phyloP scores from a whole-genome alignment of 2,797 vertebrate genomes.

The Gallinago solitaria region DNA sequence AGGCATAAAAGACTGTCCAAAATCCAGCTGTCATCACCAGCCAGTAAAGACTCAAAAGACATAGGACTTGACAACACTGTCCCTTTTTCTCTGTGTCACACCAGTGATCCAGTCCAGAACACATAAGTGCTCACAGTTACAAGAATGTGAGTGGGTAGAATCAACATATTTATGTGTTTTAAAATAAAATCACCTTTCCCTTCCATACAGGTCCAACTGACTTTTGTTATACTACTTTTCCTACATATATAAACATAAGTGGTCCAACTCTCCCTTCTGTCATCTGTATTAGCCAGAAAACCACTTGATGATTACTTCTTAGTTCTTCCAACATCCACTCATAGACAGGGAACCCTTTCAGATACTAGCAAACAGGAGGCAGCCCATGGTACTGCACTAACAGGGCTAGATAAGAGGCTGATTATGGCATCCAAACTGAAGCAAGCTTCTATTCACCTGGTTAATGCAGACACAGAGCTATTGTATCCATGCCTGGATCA shows the following conservation, averaged over 20 bases:
- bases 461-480: neutral
- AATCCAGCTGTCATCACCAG: neutral
- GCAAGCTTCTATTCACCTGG: neutral
- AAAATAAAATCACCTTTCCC: neutral
- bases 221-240: neutral
- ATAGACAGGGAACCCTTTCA: neutral
- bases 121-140: neutral
- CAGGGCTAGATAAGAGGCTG: neutral
- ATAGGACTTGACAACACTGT: neutral
- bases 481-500: neutral
- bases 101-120: neutral
- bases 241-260: neutral
- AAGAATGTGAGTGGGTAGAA: neutral
- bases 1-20: neutral
- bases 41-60: neutral
- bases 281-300: neutral
- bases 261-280: neutral
- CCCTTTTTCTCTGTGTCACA: neutral
- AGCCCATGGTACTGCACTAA: neutral
- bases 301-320: neutral
- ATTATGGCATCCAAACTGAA: neutral
- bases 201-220: neutral
- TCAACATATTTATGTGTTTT: neutral
- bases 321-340: neutral
- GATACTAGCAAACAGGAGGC: neutral